Evolutionary conservation across 2,797 vertebrate species (phyloP).

Genomic region (Syngnathus rostellatus): DNA sequence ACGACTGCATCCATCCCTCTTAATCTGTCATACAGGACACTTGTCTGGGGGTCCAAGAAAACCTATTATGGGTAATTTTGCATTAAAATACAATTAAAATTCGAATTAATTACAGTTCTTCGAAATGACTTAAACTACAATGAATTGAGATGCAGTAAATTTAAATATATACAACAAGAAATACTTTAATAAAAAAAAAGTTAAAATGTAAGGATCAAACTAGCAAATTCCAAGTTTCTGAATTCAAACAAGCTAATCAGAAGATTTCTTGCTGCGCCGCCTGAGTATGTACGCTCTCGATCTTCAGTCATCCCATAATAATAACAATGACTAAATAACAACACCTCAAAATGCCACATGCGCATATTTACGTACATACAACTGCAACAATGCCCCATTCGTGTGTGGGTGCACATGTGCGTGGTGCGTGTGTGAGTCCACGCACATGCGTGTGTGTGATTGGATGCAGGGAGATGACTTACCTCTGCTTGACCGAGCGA

Average conservation of each 20-base stretch:
- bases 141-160: not conserved
- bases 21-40: not conserved
- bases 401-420: slow-evolving; percentile 9
- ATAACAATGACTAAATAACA: not conserved
- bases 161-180: not conserved
- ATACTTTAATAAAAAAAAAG: not conserved
- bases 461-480: not conserved
- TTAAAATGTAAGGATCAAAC: not conserved
- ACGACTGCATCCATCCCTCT: not conserved
- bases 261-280: not conserved
- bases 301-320: not conserved
- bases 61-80: not conserved
- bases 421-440: not conserved
- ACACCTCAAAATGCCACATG: not conserved
- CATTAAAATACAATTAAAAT: not conserved
- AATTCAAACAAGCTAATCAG: not conserved
- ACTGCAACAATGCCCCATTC: not conserved
- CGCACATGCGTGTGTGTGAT: slow-evolving; percentile 4
- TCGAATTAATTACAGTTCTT: not conserved
- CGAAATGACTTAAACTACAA: not conserved
- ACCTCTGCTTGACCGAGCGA: slow-evolving; percentile 37
- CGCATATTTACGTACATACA: not conserved
- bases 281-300: not conserved
- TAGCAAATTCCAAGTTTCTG: not conserved
- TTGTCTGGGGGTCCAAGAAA: not conserved